Base-by-base conservation (phyloP, 2,888 invertebrate genomes). In the Sicus ferrugineus region DNA sequence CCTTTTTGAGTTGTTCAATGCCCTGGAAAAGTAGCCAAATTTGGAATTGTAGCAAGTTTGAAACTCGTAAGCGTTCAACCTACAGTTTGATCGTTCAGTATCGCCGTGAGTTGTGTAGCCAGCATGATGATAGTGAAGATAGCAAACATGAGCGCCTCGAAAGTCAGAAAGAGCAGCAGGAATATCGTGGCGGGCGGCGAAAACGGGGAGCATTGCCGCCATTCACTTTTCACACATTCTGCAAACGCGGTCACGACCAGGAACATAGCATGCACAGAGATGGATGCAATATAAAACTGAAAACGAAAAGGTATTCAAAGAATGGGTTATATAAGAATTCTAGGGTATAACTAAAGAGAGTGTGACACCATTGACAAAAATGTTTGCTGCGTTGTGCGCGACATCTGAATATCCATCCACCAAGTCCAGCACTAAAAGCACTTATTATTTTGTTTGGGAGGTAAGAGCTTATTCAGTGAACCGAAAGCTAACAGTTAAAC, bases 81-180 rank as follows among this genome's bases (percentile, higher is more conserved):
- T 85, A 94, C 96, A 77, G 99, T 99, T 88, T 99, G 97, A 86
- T 99, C 99, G 81, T 96, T 95, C 91, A 97, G 96, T 81, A 99
- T 98, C 30, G 98, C 97, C 82, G 96, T 95, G 52, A 99, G 86
- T 85, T 98, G 98, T 0, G 97, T 97, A 61, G 94, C 95, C 77
- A 97, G 90, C 99, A 99, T 99, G 52, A 99, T 96, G 30, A 93
- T 92, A 0, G 98, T 98, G 86, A 99, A 99, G 76, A 98, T 95
- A 26, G 97, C 96, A 87, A 99, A 99, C 61, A 99, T 89, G 48
- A 99, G 88, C 0, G 96, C 95, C 86, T 98, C 97, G 76, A 97
- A 96, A 67, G 95, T 92, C 42, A 98, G 89, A 83, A 97, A 96
- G 69, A 98, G 88, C 63, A 98, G 86, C 50, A 98, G 88, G 9